Conservation (phyloP, 2,113 vertebrate genomes). For the Chloebia gouldiae region DNA sequence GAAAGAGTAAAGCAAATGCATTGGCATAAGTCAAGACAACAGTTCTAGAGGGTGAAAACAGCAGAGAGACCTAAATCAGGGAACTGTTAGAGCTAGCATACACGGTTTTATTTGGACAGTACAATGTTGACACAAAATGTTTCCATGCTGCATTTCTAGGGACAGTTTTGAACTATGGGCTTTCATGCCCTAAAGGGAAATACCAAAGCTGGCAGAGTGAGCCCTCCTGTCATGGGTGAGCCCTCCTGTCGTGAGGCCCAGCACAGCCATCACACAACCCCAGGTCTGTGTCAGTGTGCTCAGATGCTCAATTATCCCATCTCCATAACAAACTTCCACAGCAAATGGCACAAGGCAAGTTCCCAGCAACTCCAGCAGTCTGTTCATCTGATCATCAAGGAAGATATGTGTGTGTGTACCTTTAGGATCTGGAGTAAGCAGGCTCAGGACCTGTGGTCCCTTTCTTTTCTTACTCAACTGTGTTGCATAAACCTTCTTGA, state of each 20-base stretch:
- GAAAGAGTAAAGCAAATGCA: not conserved
- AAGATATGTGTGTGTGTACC: not conserved
- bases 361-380: not conserved
- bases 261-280: not conserved
- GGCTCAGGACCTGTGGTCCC: not conserved
- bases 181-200: not conserved
- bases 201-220: not conserved
- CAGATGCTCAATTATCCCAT: not conserved
- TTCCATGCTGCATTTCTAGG: not conserved
- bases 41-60: not conserved
- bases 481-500: not conserved
- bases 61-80: not conserved
- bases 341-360: not conserved
- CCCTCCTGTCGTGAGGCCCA: rapidly evolving
- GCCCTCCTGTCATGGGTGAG: rapidly evolving
- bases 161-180: not conserved
- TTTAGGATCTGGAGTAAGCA: not conserved
- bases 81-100: not conserved
- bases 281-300: rapidly evolving
- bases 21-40: not conserved
- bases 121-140: not conserved
- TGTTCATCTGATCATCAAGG: not conserved
- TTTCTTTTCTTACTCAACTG: not conserved
- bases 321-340: rapidly evolving
- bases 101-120: not conserved